Evolutionary conservation across 1,140 invertebrate genomes (phyloP), one percentile per base, ranked within the genome.

Genomic region (Latrodectus geometricus): DNA sequence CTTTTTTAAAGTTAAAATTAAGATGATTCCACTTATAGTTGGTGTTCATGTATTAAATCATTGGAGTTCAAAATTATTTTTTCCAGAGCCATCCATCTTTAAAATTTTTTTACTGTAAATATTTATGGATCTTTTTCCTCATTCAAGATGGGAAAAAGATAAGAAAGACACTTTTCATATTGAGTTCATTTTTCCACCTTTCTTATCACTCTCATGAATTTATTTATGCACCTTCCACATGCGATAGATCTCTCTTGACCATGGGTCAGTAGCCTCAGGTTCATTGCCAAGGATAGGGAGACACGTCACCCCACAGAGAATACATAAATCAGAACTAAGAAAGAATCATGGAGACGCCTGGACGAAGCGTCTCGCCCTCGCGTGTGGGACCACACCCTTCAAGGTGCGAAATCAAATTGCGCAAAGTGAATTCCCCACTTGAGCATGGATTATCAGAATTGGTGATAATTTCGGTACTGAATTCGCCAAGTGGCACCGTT

Each of bases 201-300:
- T 11, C 54, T 61, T 61, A 61, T 61, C 54, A 17, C 54, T 35
- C 54, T 14, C 11, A 61, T 17, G 11, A 14, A 61, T 61, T 11
- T 17, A 61, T 61, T 61, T 61, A 61, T 61, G 54, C 54, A 61
- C 54, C 17, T 0, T 61, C 54, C 17, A 17, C 11, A 61, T 61
- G 11, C 54, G 54, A 61, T 61, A 8, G 2, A 0, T 17, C 54
- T 61, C 54, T 8, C 54, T 61, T 61, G 54, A 61, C 54, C 54
- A 17, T 8, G 17, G 54, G 54, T 61, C 54, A 61, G 54, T 17
- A 61, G 68, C 49, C n/a, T 23, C 78, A 80, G 35, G 78, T 80
- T 80, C 78, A 80, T 50, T 80, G 78, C 66, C 66, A 80, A 80
- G 78, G 76, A 56, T 9, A 52, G n/a, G 50, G 56, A 48, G 17